These are phyloP conservation scores for Hylaeus anthracinus DNA, from an alignment of 1,140 invertebrate species.

Conservation along the genomic window DNA sequence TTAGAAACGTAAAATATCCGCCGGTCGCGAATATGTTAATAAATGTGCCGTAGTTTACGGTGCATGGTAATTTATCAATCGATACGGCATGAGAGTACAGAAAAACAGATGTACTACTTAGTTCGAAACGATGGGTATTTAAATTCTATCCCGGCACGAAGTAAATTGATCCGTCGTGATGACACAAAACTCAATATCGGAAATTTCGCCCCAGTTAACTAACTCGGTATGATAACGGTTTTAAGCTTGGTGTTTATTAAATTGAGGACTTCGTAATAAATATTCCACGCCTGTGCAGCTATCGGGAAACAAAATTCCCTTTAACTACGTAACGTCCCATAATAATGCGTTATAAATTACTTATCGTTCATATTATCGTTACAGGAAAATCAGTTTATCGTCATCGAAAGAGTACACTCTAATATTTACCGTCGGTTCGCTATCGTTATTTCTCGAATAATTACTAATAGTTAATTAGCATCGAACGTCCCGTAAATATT, in stretches of 20 bases:
- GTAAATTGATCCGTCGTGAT: constrained; percentile 25
- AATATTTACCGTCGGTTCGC: too few relatives aligned
- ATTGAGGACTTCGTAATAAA: not conserved
- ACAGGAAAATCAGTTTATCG: too few relatives aligned
- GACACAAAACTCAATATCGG: constrained; percentile 33
- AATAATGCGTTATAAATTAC: not conserved
- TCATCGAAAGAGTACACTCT: too few relatives aligned
- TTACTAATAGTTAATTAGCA: too few relatives aligned
- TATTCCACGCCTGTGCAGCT: not conserved
- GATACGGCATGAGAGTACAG: not conserved
- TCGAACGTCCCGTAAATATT: too few relatives aligned
- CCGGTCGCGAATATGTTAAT: too few relatives aligned
- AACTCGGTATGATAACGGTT: constrained; percentile 12
- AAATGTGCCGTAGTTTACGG: too few relatives aligned
- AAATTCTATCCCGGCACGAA: not conserved
- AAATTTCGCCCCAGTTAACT: constrained; percentile 35
- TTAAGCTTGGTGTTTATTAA: constrained; percentile 15
- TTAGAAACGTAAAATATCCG: too few relatives aligned
- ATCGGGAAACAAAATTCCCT: not conserved
- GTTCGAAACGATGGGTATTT: not conserved
- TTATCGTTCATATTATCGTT: not conserved
- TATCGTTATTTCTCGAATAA: too few relatives aligned
- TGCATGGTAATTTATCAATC: too few relatives aligned
- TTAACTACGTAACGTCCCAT: not conserved
- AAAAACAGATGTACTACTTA: not conserved